Base-by-base conservation (phyloP, 1,140 invertebrate species). In the Nasonia vitripennis region DNA sequence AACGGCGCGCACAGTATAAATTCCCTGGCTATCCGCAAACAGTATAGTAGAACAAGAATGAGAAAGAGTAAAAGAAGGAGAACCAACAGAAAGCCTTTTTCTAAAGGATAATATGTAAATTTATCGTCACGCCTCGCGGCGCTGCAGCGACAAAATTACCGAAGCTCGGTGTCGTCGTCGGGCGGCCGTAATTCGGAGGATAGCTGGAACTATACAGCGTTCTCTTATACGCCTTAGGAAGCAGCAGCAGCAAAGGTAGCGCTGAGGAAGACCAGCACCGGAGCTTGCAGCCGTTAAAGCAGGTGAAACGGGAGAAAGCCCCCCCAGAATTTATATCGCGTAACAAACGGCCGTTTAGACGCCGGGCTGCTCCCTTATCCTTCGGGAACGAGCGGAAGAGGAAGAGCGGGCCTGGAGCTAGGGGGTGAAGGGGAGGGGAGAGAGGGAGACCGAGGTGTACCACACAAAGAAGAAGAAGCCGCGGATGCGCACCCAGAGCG, bases 261-360 rank as follows among this genome's bases (percentile, higher is more conserved):
- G 20, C 55, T n/a, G 55, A 62, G 55, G 55, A 62, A 62, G 55
- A 62, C 17, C 55, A 62, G 55, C 20, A n/a, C 55, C 55, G 55
- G 55, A 62, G 55, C 55, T 62, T 62, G 55, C 55, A 62, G 68
- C 74, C 78, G 45, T 84, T 79, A 78, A 73, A 51, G 45, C 67
- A 84, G 62, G 67, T 84, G 83, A 84, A 78, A 79, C 27, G 45
- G 37, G 77, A 75, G 73, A 55, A 78, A 77, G 27, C 9, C n/a
- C 34, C 14, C 20, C n/a, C 34, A 48, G 73, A 85, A 85, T 81
- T 85, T 81, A 85, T 81, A 51, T 81, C 55, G 51, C 62, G 84
- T 85, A 85, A 85, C 71, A 81, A 85, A 85, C 74, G 62, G 34
- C 78, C 78, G 55, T 77, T 81, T 77, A 81, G 71, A 77, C 37